These are phyloP conservation scores for Phortica variegata DNA, from an alignment of 1,140 invertebrate species.

Conservation along the genomic window DNA sequence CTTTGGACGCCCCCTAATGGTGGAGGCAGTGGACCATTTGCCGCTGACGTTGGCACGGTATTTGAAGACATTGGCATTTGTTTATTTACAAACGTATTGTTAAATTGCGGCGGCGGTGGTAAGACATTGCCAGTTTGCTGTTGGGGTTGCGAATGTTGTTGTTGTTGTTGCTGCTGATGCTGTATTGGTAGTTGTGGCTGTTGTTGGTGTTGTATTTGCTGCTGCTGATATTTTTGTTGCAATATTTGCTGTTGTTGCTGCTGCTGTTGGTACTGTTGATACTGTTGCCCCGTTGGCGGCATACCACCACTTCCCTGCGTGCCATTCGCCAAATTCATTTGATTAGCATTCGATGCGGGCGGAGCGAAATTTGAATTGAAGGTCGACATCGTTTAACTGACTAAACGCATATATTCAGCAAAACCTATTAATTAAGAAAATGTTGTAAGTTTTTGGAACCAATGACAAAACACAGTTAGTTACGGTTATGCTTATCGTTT, in stretches of 20 bases:
- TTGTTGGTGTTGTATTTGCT: constrained; percentile 15
- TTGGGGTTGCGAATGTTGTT: constrained; percentile 17
- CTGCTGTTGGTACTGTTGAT: constrained; percentile 11
- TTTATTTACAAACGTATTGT: constrained; percentile 34
- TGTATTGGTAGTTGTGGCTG: constrained; percentile 10
- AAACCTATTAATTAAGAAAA: too few relatives aligned
- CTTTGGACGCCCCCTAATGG: background rate
- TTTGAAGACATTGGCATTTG: constrained; percentile 33
- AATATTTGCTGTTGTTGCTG: constrained; percentile 11
- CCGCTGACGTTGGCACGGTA: constrained; percentile 8
- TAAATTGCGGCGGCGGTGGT: constrained; percentile 19
- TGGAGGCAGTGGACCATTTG: constrained; percentile 10
- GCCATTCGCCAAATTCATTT: constrained; percentile 35
- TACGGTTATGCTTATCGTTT: too few relatives aligned
- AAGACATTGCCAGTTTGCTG: constrained; percentile 10
- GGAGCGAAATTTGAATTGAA: constrained; percentile 45
- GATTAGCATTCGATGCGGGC: constrained; percentile 22
- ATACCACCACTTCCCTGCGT: constrained; percentile 22
- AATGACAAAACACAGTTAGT: too few relatives aligned
- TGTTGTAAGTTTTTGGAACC: too few relatives aligned
- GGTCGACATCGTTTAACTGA: constrained; percentile 30
- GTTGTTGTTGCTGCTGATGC: constrained; percentile 6
- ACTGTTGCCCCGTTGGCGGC: constrained; percentile 8
- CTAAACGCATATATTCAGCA: constrained; percentile 28
- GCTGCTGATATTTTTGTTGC: constrained; percentile 5